Base-by-base conservation (phyloP, 2,797 vertebrate genomes). In the Hydrophis major region DNA sequence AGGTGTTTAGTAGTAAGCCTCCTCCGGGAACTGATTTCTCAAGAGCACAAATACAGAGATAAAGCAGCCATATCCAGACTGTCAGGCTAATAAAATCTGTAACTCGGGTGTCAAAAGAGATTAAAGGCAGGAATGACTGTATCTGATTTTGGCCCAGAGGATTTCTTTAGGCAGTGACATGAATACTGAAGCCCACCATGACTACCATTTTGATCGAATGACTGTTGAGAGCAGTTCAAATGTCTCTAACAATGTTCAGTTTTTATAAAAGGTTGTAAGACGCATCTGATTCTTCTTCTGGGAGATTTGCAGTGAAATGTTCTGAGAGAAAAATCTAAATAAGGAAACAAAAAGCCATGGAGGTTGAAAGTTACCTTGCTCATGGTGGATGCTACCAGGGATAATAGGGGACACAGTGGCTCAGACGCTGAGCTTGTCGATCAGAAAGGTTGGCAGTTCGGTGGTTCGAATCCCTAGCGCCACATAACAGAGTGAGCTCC, bases 191-290 rank as follows among this genome's bases (percentile, higher is more conserved):
- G 22, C 57, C 57, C 74, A 28, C 14, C 89, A 50, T 59, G n/a
- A 50, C n/a, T 92, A 87, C 37, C 91, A 53, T 57, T n/a, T 66
- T 90, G 89, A 94, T 83, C 56, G 69, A 55, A 59, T 92, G 83
- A 66, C 12, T 90, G 89, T 42, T 90, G 60, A 86, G 90, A 91
- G 90, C 12, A 2, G 13, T 1, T 3, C n/a, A 7, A 11, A 74
- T 55, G 0, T 91, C 91, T 2, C 47, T 89, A 63, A 91, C 63
- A 50, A 28, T 7, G 11, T 42, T 0, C 32, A 20, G 55, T 6
- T 93, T 11, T 88, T 55, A 11, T 25, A 0, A 42, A 42, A 55
- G 53, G 13, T 92, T n/a, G 69, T n/a, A 18, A 14, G 25, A 57
- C 42, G 87, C 13, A 89, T 94, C 28, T 0, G 55, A 42, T 92